These are phyloP conservation scores for Scaptomyza caliginosa DNA, from an alignment of 2,888 invertebrate species.

Conservation along the genomic window DNA sequence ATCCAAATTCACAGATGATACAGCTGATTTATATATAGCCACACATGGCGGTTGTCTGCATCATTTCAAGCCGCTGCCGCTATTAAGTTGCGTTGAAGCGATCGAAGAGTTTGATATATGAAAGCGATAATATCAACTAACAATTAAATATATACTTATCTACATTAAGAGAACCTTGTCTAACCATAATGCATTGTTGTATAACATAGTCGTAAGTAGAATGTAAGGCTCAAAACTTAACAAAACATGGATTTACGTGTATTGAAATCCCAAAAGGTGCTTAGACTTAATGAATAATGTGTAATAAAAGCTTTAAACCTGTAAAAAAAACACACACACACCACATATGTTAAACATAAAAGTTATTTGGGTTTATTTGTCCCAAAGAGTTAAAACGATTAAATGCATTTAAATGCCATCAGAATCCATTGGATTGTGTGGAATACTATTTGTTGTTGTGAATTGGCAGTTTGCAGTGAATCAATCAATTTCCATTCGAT, in stretches of 20 bases:
- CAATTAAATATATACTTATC: constrained; percentile 23
- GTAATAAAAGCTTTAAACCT: constrained; percentile 60
- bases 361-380: constrained; percentile 13
- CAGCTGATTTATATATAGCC: constrained; percentile 73
- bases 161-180: constrained; percentile 17
- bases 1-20: constrained; percentile 49
- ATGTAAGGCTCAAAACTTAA: constrained; percentile 52
- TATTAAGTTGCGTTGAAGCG: constrained; percentile 27
- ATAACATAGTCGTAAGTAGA: constrained; percentile 49
- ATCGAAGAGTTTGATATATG: constrained; percentile 66
- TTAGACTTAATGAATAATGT: constrained; percentile 50
- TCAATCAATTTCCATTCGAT: constrained; percentile 50
- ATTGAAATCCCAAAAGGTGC: constrained; percentile 48
- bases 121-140: constrained; percentile 6
- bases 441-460: constrained; percentile 60
- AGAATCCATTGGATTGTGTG: constrained; percentile 26
- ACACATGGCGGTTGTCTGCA: constrained; percentile 79
- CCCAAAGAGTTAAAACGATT: not conserved
- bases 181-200: constrained; percentile 63
- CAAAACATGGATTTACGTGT: constrained; percentile 35
- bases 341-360: not conserved
- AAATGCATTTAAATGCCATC: constrained; percentile 53
- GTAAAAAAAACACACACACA: not conserved
- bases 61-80: constrained; percentile 50
- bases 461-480: constrained; percentile 11